Conservation (phyloP, 2,888 invertebrate genomes). For the Elegia similella region DNA sequence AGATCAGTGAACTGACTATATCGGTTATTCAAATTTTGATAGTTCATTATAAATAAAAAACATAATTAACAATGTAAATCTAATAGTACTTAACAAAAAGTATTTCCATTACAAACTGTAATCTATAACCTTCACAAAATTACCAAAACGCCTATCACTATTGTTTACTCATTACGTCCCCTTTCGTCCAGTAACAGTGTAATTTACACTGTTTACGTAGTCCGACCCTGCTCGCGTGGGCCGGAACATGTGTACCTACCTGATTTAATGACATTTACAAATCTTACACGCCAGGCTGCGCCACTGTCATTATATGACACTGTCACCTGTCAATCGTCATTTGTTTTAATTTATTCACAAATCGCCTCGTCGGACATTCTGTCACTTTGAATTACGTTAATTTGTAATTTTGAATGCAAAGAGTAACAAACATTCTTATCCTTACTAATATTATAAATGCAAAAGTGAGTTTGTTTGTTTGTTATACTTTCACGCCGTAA, state of each 20-base stretch:
- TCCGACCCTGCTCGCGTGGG: slow-evolving; percentile 29
- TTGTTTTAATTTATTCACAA: slow-evolving; percentile 31
- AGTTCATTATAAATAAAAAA: too few species aligned
- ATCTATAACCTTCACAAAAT: background rate
- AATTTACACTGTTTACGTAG: slow-evolving; percentile 17
- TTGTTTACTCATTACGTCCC: slow-evolving; percentile 6
- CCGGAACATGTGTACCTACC: slow-evolving; percentile 26
- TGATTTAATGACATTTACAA: slow-evolving; percentile 34
- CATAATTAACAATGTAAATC: too few species aligned
- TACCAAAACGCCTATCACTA: background rate
- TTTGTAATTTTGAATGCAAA: background rate
- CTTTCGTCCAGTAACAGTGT: slow-evolving; percentile 8
- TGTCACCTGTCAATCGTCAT: slow-evolving; percentile 32
- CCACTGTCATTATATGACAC: slow-evolving; percentile 30
- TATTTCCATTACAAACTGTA: background rate
- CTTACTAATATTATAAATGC: too few species aligned
- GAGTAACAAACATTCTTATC: too few species aligned
- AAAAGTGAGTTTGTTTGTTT: too few species aligned
- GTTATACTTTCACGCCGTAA: too few species aligned
- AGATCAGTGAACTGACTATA: too few species aligned
- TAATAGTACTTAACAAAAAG: too few species aligned
- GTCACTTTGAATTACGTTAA: background rate
- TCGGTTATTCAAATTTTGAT: too few species aligned
- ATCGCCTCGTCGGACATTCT: slow-evolving; percentile 20
- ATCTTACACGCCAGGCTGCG: slow-evolving; percentile 30